These are phyloP conservation scores for Phytoseiulus persimilis DNA, from an alignment of 2,888 invertebrate species.

Conservation along the genomic window DNA sequence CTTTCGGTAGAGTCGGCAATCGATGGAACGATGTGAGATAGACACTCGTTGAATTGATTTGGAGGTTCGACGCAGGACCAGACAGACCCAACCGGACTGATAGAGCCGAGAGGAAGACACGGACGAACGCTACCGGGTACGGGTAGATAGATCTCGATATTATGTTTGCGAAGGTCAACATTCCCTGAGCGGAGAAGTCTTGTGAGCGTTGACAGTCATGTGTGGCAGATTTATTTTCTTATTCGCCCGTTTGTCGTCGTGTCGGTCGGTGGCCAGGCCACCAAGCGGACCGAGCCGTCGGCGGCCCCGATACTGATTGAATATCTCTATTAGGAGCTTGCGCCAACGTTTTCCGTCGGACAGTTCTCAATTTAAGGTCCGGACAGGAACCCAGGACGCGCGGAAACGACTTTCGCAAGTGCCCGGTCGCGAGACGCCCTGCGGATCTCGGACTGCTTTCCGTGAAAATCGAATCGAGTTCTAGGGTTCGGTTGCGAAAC, in stretches of 20 bases:
- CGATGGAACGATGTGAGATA: background rate
- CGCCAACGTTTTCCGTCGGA: no score
- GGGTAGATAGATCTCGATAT: background rate
- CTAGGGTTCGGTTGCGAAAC: no score
- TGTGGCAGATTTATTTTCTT: background rate
- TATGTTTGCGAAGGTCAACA: background rate
- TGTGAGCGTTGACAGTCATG: background rate
- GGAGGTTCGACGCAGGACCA: background rate
- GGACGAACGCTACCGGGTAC: background rate
- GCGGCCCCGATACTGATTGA: no score
- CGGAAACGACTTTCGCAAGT: no score
- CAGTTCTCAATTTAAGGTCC: no score
- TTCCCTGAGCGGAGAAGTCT: background rate
- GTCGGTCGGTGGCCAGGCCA: background rate
- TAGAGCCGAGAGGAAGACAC: background rate
- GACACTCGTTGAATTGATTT: background rate
- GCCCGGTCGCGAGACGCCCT: no score
- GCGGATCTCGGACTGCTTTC: no score
- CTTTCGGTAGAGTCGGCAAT: constrained; percentile 7
- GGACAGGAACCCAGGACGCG: no score
- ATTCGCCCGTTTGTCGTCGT: background rate
- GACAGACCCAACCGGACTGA: background rate
- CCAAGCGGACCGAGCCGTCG: no score
- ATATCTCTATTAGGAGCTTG: no score
- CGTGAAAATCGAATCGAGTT: no score